Conservation (phyloP, 2,888 invertebrate genomes). For the Myopa testacea region DNA sequence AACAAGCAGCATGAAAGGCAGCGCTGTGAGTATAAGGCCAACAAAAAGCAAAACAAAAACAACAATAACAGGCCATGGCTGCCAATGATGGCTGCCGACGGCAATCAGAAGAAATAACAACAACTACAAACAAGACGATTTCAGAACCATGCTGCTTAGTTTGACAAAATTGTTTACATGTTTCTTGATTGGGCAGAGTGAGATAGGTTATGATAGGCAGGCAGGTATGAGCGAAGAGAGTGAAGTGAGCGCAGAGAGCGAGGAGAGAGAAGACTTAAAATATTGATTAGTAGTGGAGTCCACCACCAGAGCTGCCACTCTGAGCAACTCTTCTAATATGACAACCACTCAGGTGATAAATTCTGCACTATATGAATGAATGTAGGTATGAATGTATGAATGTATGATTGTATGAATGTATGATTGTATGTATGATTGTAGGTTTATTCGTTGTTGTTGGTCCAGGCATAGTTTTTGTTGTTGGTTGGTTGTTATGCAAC, state of each 20-base stretch:
- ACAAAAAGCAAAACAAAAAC: constrained; percentile 7
- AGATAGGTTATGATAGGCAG: background rate
- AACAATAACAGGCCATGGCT: constrained; percentile 22
- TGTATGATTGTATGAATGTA: background rate
- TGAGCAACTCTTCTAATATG: background rate
- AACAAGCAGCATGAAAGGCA: background rate
- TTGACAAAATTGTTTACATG: constrained; percentile 10
- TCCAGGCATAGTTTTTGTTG: background rate
- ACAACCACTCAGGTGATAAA: background rate
- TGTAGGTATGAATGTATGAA: background rate
- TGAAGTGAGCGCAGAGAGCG: background rate
- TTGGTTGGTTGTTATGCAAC: background rate
- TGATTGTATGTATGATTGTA: too few species aligned
- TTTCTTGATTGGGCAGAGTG: background rate
- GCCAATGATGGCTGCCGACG: constrained; percentile 36
- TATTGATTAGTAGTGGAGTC: background rate
- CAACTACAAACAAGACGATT: constrained; percentile 7
- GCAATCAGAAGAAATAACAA: constrained; percentile 19
- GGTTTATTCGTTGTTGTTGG: background rate
- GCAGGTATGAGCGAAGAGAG: background rate
- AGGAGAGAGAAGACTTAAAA: background rate
- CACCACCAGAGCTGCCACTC: background rate
- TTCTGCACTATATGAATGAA: background rate
- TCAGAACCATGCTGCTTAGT: constrained; percentile 4
- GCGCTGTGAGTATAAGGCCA: background rate